Conservation (phyloP, 2,797 vertebrate species). For the Amniataba percoides region DNA sequence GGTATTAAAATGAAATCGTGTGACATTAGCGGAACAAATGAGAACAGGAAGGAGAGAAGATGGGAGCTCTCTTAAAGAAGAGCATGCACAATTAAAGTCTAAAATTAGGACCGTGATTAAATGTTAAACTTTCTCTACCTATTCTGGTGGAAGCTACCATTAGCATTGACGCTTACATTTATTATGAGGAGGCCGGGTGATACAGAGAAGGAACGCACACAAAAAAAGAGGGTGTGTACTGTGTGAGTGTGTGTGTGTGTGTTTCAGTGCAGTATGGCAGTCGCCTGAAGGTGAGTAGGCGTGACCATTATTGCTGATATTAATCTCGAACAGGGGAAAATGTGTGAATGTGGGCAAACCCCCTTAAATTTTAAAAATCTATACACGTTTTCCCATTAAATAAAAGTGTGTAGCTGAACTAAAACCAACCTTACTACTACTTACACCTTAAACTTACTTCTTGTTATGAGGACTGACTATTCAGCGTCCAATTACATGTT, state of each 20-base stretch:
- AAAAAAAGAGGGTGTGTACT: background rate
- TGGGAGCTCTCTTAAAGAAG: constrained; percentile 78
- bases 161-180: constrained; percentile 74
- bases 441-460: background rate
- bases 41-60: constrained; percentile 80
- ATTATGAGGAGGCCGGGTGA: constrained; percentile 61
- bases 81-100: constrained; percentile 82
- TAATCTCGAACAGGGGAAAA: background rate
- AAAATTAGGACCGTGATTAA: constrained; percentile 88
- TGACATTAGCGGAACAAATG: constrained; percentile 84
- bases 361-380: background rate
- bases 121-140: constrained; percentile 85
- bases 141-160: constrained; percentile 74
- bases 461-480: background rate
- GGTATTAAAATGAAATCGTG: constrained; percentile 87
- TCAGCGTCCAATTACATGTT: background rate
- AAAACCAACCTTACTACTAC: background rate
- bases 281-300: background rate
- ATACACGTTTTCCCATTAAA: background rate
- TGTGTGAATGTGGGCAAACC: constrained; percentile 7
- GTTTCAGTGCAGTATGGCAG: no score
- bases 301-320: background rate
- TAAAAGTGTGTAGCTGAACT: background rate
- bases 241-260: background rate
- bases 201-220: constrained; percentile 9